Percentiles rank a stretch among this genome's conserved stretches.
phyloP scores from a whole-genome alignment of 2,888 invertebrate genomes.

The Drosophila cognata region DNA sequence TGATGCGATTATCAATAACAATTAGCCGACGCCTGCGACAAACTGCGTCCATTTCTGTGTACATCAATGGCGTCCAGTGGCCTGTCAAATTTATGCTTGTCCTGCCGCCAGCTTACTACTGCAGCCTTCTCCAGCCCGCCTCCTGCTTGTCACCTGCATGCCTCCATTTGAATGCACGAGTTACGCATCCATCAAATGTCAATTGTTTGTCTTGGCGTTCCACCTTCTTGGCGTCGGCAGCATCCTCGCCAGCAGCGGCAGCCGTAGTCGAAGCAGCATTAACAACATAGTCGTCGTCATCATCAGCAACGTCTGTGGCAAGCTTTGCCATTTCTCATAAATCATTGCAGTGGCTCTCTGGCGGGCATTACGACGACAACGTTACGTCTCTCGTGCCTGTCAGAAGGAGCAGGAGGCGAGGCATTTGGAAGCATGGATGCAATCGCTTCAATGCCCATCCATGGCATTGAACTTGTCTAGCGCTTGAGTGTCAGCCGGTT shows the following conservation, averaged over 20 bases:
- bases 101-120: conserved; percentile 6
- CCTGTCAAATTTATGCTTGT: conserved; percentile 65
- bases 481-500: conserved; percentile 68
- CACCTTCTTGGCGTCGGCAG: conserved; percentile 51
- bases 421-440: conserved; percentile 18
- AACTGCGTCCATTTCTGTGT: conserved; percentile 27
- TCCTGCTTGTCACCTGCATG: conserved; percentile 8
- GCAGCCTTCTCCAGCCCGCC: not conserved
- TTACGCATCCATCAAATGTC: conserved; percentile 82
- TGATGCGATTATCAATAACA: conserved; percentile 78
- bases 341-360: conserved; percentile 69
- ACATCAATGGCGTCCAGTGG: conserved; percentile 39
- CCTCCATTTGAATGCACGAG: conserved; percentile 76
- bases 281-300: conserved; percentile 1
- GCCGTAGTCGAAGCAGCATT: conserved; percentile 5
- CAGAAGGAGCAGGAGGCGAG: conserved; percentile 17
- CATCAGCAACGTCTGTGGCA: conserved; percentile 37
- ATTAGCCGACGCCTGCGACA: conserved; percentile 73
- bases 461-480: conserved; percentile 80
- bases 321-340: conserved; percentile 73
- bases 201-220: conserved; percentile 79
- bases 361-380: conserved; percentile 55
- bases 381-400: conserved; percentile 47
- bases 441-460: conserved; percentile 73
- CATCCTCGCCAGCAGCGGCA: not conserved